Base-by-base conservation (phyloP, 2,797 vertebrate species). In the Enteromius mattozi region DNA sequence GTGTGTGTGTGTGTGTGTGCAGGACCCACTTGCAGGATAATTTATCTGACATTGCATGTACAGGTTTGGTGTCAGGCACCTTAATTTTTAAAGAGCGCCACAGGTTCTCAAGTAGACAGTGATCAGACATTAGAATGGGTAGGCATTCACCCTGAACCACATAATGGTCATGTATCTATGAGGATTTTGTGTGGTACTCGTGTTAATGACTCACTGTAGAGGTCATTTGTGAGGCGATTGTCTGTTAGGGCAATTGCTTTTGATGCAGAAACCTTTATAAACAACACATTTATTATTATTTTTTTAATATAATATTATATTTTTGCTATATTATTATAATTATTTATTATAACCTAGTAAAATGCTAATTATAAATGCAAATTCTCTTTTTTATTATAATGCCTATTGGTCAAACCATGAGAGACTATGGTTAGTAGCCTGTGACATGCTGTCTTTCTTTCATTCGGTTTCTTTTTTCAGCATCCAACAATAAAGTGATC, bases 121-220 rank as follows among this genome's bases (percentile, higher is more conserved):
- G 47, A n/a, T 76, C 30, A 35, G 19, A 76, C 13, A 13, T 56
- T 14, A 56, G 51, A 56, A 33, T 51, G 27, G 17, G 27, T 4
- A 68, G 17, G 17, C 17, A 14, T 37, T 74, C 71, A 33, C 27
- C 49, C 47, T 75, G 47, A 75, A 19, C 30, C 27, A 75, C 17
- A 6, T 33, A 27, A 51, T 51, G 71, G 54, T 35, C 47, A 49
- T 14, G 8, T 30, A 54, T 27, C 9, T 6, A 2, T 21, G 24
- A 35, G 30, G 30, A 35, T 72, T 30, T 27, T 19, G 49, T 49
- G 14, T 19, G 42, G 2, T 49, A 3, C 24, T 49, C 24, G 3
- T 9, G 16, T 19, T 33, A 74, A 49, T 74, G 45, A 74, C 33
- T 74, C 71, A 74, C 45, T 2, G 70, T 30, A 47, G 68, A 70